phyloP scores from a whole-genome alignment of 1,140 invertebrate species.

The Drusus annulatus region DNA sequence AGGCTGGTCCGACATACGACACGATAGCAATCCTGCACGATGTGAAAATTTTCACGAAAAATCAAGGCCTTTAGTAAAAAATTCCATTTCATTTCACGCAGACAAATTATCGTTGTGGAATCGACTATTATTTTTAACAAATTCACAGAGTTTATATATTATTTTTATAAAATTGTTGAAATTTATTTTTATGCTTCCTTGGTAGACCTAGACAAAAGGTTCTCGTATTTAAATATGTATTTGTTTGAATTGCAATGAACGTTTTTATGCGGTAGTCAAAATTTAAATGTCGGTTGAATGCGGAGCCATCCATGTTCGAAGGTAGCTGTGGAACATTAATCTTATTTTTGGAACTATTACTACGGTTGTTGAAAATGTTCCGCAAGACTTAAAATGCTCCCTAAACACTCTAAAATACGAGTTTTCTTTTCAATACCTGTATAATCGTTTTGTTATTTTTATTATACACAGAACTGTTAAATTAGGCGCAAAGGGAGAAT shows the following conservation, averaged over 20 bases:
- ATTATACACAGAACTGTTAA: no score
- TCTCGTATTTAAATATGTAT: background rate
- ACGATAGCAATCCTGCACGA: slow-evolving; percentile 12
- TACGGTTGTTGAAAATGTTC: slow-evolving; percentile 12
- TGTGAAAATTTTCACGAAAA: background rate
- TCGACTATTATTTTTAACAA: background rate
- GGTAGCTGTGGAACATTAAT: slow-evolving; percentile 3
- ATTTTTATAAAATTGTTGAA: no score
- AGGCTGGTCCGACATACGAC: slow-evolving; percentile 30
- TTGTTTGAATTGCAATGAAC: background rate
- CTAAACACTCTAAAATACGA: background rate
- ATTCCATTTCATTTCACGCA: background rate
- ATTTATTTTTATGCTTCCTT: no score
- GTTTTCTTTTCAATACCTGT: no score
- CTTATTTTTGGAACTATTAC: background rate
- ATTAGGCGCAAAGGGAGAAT: no score
- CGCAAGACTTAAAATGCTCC: background rate
- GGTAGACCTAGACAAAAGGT: background rate
- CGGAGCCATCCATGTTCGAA: background rate
- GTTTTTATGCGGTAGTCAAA: background rate
- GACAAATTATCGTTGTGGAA: no score
- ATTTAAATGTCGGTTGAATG: background rate
- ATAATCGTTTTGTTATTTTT: no score
- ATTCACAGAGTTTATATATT: background rate
- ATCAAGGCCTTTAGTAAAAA: background rate